Percentiles rank a stretch among this genome's conserved stretches.
Conservation (phyloP, 2,113 vertebrate genomes). For the Malurus melanocephalus region DNA sequence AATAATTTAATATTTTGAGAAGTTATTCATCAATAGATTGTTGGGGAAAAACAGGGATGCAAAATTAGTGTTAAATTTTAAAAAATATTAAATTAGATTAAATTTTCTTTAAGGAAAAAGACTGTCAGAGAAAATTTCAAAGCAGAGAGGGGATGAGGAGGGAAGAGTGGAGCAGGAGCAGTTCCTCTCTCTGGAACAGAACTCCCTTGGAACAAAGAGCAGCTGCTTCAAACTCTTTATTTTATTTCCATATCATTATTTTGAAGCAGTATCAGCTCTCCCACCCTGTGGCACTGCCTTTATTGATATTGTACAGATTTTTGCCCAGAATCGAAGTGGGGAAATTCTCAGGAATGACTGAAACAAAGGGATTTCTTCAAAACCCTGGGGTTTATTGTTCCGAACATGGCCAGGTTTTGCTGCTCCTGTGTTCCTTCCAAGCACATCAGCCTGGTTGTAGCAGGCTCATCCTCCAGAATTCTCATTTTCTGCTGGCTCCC, state of each 20-base stretch:
- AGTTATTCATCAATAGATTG: not conserved
- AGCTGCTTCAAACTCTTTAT: not conserved
- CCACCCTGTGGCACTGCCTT: not conserved
- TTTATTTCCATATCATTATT: not conserved
- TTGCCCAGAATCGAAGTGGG: fast-evolving
- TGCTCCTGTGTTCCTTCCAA: no score
- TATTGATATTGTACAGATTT: not conserved
- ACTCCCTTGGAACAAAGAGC: not conserved
- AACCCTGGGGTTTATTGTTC: fast-evolving
- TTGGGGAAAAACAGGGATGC: not conserved
- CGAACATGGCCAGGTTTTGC: no score
- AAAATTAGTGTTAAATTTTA: not conserved
- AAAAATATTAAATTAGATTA: no score
- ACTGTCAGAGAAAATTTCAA: not conserved
- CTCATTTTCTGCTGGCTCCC: not conserved
- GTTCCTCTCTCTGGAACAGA: not conserved
- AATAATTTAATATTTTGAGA: not conserved
- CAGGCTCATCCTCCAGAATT: not conserved
- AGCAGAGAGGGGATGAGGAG: not conserved
- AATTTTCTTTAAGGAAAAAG: not conserved
- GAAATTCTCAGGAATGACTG: not conserved
- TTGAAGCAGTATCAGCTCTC: not conserved
- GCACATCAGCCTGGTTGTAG: not conserved
- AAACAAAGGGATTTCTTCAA: not conserved
- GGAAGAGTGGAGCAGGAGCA: not conserved